Evolutionary conservation across 2,113 vertebrate species (phyloP).

Genomic region (Cnemophilus loriae): DNA sequence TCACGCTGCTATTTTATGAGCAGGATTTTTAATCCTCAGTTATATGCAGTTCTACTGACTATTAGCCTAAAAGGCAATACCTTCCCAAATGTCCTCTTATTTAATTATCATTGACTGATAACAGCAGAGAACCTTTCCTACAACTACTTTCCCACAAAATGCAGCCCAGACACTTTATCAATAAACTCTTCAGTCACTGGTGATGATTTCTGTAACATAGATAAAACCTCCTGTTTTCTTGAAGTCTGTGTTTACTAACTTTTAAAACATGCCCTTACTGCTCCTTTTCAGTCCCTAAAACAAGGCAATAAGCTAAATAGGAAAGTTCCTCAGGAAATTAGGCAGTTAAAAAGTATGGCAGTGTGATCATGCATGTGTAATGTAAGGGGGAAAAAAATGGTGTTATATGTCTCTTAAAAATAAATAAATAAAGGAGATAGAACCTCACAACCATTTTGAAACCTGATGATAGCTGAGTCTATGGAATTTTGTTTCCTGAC

Average conservation of each 20-base stretch:
- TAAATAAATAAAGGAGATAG: neutral
- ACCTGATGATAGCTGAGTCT: neutral
- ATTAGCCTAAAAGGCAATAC: neutral
- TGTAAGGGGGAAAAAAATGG: accelerated
- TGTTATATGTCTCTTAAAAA: neutral
- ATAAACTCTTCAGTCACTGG: neutral
- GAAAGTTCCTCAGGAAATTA: neutral
- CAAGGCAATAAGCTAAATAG: neutral
- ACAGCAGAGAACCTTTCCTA: neutral
- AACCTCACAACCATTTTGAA: neutral
- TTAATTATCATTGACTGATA: neutral
- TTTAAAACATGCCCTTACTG: neutral
- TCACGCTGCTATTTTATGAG: neutral
- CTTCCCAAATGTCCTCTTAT: neutral
- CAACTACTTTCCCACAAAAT: neutral
- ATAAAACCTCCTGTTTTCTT: neutral
- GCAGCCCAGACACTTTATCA: neutral
- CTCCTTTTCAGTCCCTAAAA: neutral
- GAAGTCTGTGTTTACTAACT: neutral
- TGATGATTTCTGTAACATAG: neutral
- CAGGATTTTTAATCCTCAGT: neutral
- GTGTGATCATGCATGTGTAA: neutral
- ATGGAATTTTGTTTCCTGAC: neutral
- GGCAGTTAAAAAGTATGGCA: neutral
- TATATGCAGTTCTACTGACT: neutral